Base-by-base conservation (phyloP, 1,140 invertebrate genomes). In the Leptonema lineaticorne region DNA sequence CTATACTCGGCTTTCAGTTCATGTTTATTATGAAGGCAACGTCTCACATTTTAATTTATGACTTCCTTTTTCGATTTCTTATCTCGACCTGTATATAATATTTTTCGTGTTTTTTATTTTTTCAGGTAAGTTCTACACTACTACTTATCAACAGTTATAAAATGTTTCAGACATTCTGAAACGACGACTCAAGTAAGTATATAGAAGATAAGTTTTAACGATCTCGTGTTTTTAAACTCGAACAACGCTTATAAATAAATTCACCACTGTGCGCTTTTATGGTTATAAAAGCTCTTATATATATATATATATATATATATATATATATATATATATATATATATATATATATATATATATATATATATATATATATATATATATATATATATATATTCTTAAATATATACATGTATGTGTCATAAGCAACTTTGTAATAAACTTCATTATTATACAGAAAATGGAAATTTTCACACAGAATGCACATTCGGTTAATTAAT, bases 131-230 rank as follows among this genome's bases (percentile, higher is more conserved):
- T 53, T 16, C 22, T 7, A 7, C 50, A 53, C 11, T 22, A 24
- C 20, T 8, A 53, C 18, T 11, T 53, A 1, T 53, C 6, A 22
- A 53, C 50, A 7, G 18, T 45, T 45, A 16, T n/a, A 53, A 53
- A 53, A 53, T 26, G 27, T 7, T 53, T 9, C 7, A 11, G 16
- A 41, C 9, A 16, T 11, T 41, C 16, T 26, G 50, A 48, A 8
- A 14, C 24, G 50, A n/a, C n/a, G n/a, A n/a, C n/a, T n/a, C n/a
- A n/a, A 53, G 50, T 53, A 24, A 53, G 50, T 53, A 53, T 53
- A 24, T 24, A 16, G 9, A 24, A 53, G 50, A 53, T 53, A 53
- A 53, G 50, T 53, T 53, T 53, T 53, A 53, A 53, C 50, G 50
- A 53, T 53, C 50, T 26, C 5, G 20, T 3, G 50, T 24, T 18